A percentile compares a stretch with the other conserved stretches of the same genome.
These are phyloP conservation scores for Lordiphosa mommai DNA, from an alignment of 1,140 invertebrate species.

Conservation along the genomic window DNA sequence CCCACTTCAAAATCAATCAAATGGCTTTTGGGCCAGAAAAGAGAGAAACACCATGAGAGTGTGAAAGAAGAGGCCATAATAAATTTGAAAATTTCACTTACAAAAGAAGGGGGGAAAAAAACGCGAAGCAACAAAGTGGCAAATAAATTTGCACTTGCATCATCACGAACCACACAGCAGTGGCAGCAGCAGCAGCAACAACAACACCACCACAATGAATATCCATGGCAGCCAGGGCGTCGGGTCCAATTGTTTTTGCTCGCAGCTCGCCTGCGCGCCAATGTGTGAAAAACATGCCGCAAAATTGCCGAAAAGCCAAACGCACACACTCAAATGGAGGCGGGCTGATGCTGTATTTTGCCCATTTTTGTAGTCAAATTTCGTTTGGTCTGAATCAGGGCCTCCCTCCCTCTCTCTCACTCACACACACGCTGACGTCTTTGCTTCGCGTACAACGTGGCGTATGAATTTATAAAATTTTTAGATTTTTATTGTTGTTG, in stretches of 20 bases:
- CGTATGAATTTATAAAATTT: constrained; percentile 63
- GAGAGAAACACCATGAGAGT: too few species aligned
- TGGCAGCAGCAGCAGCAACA: constrained; percentile 6
- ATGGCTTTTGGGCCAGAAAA: too few species aligned
- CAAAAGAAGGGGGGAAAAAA: constrained; percentile 7
- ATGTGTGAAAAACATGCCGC: constrained; percentile 76
- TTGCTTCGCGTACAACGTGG: constrained; percentile 54
- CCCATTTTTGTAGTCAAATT: constrained; percentile 76
- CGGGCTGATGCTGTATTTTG: constrained; percentile 56
- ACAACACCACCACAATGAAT: constrained; percentile 32
- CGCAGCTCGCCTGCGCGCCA: constrained; percentile 33
- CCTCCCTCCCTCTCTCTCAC: constrained; percentile 11
- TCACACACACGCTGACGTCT: constrained; percentile 34
- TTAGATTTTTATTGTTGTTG: constrained; percentile 45
- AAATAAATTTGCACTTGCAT: constrained; percentile 77
- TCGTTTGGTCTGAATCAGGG: constrained; percentile 63
- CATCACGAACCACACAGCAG: constrained; percentile 32
- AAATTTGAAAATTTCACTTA: constrained; percentile 48
- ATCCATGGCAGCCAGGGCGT: constrained; percentile 67
- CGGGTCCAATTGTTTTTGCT: constrained; percentile 70
- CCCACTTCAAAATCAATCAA: too few species aligned
- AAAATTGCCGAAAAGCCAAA: constrained; percentile 70
- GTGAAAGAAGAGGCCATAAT: constrained; percentile 1
- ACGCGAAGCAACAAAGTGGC: constrained; percentile 55
- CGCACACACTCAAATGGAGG: constrained; percentile 12